Percentiles rank a stretch among this genome's conserved stretches.
Conservation (phyloP, 53 echinoderm and acorn worm genomes). For the Crossaster papposus region DNA sequence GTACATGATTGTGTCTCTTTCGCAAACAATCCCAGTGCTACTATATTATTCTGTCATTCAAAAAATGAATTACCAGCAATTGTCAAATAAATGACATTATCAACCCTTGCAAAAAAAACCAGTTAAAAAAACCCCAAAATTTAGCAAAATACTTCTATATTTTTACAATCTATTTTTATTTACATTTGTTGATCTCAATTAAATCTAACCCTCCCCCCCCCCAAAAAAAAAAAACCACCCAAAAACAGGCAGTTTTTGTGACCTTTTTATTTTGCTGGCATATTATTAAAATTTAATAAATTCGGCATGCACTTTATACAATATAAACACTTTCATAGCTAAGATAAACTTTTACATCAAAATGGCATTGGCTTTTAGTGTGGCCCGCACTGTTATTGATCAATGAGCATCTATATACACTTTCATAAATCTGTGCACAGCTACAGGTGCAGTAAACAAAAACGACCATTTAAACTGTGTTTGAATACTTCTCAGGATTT, state of each 20-base stretch:
- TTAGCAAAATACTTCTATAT: constrained; percentile 53
- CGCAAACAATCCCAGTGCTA: no score
- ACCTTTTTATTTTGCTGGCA: not conserved
- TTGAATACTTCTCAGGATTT: not conserved
- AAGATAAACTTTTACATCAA: constrained; percentile 44
- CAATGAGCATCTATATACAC: constrained; percentile 40
- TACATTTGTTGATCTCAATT: constrained; percentile 1
- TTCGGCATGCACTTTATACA: constrained; percentile 56
- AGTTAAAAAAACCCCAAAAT: not conserved
- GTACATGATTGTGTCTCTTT: no score
- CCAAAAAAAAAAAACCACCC: no score
- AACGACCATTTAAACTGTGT: not conserved
- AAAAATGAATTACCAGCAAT: no score
- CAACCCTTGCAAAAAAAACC: not conserved
- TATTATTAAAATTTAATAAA: not conserved
- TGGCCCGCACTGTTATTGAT: constrained; percentile 47
- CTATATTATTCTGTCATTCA: no score
- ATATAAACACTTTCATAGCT: constrained; percentile 17
- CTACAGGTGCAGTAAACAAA: not conserved
- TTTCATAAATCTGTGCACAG: constrained; percentile 17
- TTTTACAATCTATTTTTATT: not conserved
- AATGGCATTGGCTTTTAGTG: constrained; percentile 51
- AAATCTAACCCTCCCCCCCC: not conserved
- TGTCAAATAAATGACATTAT: not conserved
- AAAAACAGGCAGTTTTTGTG: not conserved